A percentile compares a stretch with the other conserved stretches of the same genome.
These are phyloP conservation scores for Lepidothrix coronata DNA, from an alignment of 2,113 vertebrate genomes.

Conservation along the genomic window DNA sequence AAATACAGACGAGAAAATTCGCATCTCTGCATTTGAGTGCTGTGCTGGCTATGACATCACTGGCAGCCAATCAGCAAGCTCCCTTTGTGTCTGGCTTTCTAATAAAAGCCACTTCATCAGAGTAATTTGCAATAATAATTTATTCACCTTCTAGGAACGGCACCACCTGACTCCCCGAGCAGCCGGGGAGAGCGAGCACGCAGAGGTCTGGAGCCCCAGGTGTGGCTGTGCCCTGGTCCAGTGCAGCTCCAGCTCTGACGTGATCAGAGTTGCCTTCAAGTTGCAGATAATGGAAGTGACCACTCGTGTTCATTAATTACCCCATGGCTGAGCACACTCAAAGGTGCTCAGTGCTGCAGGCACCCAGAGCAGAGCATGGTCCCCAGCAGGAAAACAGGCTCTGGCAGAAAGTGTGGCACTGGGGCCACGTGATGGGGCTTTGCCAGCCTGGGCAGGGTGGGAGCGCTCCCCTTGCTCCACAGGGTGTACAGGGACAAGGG, in stretches of 20 bases:
- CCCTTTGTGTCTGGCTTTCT: conserved; percentile 63
- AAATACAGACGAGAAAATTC: neutral
- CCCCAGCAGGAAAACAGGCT: neutral
- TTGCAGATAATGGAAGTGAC: neutral
- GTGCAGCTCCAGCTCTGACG: neutral
- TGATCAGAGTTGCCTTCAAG: neutral
- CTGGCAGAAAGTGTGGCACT: neutral
- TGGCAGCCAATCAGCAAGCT: conserved; percentile 57
- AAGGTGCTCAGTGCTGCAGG: neutral
- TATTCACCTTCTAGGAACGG: conserved; percentile 40
- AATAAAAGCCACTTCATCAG: conserved; percentile 63
- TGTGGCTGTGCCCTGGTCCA: neutral
- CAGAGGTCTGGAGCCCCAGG: neutral
- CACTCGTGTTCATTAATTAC: neutral
- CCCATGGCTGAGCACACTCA: neutral
- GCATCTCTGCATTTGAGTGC: neutral
- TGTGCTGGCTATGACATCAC: conserved; percentile 68
- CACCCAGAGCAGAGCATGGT: neutral
- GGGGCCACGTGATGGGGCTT: neutral
- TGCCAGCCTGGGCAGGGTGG: neutral
- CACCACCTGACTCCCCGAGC: neutral
- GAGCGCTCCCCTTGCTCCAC: neutral
- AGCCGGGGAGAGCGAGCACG: fast-evolving
- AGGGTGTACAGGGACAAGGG: neutral
- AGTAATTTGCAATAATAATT: conserved; percentile 55